Conservation (phyloP, 2,113 vertebrate species). For the Chamaea fasciata region DNA sequence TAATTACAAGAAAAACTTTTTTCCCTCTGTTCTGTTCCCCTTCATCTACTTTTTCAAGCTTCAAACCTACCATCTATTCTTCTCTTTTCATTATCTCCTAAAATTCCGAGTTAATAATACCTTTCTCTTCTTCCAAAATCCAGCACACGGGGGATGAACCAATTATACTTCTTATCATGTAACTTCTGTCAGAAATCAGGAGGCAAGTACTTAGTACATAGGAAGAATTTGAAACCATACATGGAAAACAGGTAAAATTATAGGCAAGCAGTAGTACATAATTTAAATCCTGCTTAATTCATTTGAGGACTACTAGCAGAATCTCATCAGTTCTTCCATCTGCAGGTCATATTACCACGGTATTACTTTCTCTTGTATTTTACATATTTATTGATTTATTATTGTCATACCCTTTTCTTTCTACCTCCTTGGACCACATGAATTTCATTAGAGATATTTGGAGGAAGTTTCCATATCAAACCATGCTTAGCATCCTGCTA, state of each 20-base stretch:
- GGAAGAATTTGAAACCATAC: background rate
- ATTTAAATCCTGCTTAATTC: background rate
- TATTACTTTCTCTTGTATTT: background rate
- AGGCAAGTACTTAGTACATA: background rate
- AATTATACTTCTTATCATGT: background rate
- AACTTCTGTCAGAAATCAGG: background rate
- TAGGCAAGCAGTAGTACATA: background rate
- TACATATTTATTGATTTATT: background rate
- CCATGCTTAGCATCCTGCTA: background rate
- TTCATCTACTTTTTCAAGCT: background rate
- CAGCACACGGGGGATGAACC: background rate
- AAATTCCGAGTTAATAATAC: background rate
- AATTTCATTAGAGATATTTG: background rate
- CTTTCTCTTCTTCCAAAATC: background rate
- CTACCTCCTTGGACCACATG: background rate
- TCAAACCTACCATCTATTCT: background rate
- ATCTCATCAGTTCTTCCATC: background rate
- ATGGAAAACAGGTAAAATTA: background rate
- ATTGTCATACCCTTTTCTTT: background rate
- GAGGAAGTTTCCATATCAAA: background rate
- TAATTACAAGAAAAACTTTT: background rate
- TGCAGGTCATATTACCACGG: background rate
- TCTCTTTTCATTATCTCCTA: background rate
- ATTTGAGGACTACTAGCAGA: background rate
- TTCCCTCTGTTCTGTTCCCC: background rate